Evolutionary conservation across 2,888 invertebrate species (phyloP).

Genomic region (Pogonocherus hispidulus): DNA sequence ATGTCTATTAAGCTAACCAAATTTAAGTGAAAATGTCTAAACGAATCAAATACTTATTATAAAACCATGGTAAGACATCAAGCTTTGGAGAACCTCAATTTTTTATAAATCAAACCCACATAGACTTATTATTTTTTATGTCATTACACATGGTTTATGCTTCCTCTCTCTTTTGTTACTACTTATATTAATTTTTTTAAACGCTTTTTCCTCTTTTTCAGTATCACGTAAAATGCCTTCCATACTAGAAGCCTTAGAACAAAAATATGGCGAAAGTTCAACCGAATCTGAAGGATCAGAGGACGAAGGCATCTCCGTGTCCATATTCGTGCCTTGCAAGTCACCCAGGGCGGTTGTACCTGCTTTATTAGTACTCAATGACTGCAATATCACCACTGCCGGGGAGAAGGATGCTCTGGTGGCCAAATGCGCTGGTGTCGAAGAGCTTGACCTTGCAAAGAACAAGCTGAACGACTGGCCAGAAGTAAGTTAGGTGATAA

Average conservation of each 20-base stretch:
- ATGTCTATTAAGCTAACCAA: not conserved
- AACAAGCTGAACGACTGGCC: conserved; percentile 92
- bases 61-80: not conserved
- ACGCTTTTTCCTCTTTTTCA: conserved; percentile 33
- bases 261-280: conserved; percentile 80
- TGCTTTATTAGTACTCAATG: conserved; percentile 87
- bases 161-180: no score
- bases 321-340: conserved; percentile 89
- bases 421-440: conserved; percentile 89
- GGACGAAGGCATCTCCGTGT: conserved; percentile 80
- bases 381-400: conserved; percentile 91
- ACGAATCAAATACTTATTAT: not conserved
- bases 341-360: conserved; percentile 84
- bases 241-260: conserved; percentile 89
- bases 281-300: conserved; percentile 73
- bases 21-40: not conserved
- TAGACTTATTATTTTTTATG: no score
- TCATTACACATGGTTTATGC: no score
- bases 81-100: not conserved
- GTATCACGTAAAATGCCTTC: conserved; percentile 80
- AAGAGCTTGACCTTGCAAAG: conserved; percentile 93
- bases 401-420: conserved; percentile 86
- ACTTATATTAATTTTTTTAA: no score
- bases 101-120: no score
- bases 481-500: conserved; percentile 81